Percentiles rank a stretch among this genome's conserved stretches.
Evolutionary conservation across 2,888 invertebrate species (phyloP).

Genomic region (Aphodius granarius): DNA sequence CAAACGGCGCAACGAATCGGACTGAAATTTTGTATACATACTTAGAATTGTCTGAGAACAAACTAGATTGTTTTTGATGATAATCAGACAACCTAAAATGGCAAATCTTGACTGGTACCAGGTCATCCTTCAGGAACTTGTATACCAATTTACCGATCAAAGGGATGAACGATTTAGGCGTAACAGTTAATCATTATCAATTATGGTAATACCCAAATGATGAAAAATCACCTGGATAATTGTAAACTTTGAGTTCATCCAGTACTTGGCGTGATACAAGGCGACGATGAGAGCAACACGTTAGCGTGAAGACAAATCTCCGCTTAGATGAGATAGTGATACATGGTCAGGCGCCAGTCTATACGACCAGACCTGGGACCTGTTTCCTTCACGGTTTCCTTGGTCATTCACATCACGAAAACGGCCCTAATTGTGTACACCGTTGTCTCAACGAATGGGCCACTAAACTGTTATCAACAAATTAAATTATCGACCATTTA

Average conservation of each 20-base stretch:
- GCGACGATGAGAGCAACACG: not conserved
- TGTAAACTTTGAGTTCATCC: not conserved
- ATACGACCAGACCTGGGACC: not conserved
- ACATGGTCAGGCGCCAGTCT: not conserved
- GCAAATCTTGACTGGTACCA: no score
- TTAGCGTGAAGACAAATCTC: not conserved
- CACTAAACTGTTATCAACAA: not conserved
- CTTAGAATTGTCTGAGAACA: no score
- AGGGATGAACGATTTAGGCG: no score
- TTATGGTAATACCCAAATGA: not conserved
- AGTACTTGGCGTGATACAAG: not conserved
- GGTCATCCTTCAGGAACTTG: no score
- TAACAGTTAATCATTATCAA: not conserved
- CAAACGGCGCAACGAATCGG: no score
- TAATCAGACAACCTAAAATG: no score
- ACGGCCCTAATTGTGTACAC: not conserved
- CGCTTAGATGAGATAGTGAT: not conserved
- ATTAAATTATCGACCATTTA: not conserved
- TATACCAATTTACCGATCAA: no score
- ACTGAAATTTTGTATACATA: no score
- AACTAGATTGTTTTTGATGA: no score
- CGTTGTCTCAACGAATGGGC: not conserved
- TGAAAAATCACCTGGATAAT: not conserved
- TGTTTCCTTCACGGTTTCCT: not conserved
- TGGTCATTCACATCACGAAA: not conserved